phyloP scores from a whole-genome alignment of 37 sponge, comb jelly and placozoan genomes.

The Halisarca cf. caerulea region DNA sequence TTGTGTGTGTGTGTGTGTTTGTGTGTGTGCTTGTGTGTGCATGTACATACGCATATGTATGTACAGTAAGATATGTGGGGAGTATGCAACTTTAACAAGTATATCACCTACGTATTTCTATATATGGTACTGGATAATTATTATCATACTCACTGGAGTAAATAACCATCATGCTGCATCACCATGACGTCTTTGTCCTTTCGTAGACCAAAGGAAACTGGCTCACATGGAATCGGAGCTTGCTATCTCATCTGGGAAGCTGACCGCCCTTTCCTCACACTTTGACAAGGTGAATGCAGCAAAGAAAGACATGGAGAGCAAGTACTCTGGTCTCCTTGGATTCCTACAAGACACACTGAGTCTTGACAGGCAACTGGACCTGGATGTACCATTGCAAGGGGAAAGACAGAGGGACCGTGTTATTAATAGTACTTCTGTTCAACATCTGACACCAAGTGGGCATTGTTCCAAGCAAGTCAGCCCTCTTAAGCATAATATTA shows the following conservation, averaged over 20 bases:
- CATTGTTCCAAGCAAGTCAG: neutral
- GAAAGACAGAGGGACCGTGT: neutral
- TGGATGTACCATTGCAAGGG: neutral
- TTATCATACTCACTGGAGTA: too few relatives aligned
- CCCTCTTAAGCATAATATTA: neutral
- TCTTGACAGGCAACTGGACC: neutral
- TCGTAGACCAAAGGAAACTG: neutral
- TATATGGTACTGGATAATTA: too few relatives aligned
- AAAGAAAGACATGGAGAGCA: constrained; percentile 19
- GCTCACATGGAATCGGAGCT: neutral
- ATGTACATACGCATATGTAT: too few relatives aligned
- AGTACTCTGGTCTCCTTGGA: constrained; percentile 35
- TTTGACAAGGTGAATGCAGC: neutral
- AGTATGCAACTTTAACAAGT: too few relatives aligned
- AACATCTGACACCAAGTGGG: neutral
- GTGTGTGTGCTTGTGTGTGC: too few relatives aligned
- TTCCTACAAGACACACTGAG: constrained; percentile 49
- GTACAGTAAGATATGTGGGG: too few relatives aligned
- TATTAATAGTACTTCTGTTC: neutral
- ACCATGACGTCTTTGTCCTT: too few relatives aligned
- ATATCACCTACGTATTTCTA: too few relatives aligned
- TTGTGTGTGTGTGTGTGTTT: too few relatives aligned
- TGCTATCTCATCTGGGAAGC: neutral
- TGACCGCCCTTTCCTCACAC: constrained; percentile 7
- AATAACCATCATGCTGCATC: too few relatives aligned